Conservation (phyloP, 2,888 invertebrate species). For the Cryptosula pallasiana region DNA sequence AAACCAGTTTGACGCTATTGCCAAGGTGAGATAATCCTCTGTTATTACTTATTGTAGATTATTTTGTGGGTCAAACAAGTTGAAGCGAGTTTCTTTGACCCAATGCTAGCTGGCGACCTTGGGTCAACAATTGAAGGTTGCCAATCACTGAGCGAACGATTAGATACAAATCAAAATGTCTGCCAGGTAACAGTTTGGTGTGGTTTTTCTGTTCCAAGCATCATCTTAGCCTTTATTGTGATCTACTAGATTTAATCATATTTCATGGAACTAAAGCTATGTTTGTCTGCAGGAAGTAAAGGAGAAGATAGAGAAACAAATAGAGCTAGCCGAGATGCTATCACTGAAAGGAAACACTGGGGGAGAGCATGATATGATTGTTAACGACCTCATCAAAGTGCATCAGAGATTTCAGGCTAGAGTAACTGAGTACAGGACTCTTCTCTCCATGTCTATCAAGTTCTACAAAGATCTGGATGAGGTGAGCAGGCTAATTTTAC, state of each 20-base stretch:
- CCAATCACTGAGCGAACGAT: conserved; percentile 20
- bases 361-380: conserved; percentile 61
- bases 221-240: too few species aligned
- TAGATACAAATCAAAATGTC: conserved; percentile 1
- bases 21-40: conserved; percentile 39
- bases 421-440: conserved; percentile 66
- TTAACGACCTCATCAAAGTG: conserved; percentile 64
- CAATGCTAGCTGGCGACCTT: conserved; percentile 57
- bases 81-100: conserved; percentile 22
- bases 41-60: conserved; percentile 5
- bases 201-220: too few species aligned
- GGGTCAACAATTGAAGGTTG: conserved; percentile 32
- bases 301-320: conserved; percentile 61
- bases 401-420: conserved; percentile 65
- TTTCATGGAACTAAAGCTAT: too few species aligned
- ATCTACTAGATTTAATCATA: too few species aligned
- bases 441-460: conserved; percentile 66
- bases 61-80: conserved; percentile 22
- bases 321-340: conserved; percentile 65
- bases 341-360: conserved; percentile 61
- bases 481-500: too few species aligned
- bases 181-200: conserved; percentile 19
- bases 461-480: conserved; percentile 66
- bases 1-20: conserved; percentile 47
- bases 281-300: conserved; percentile 43